A percentile compares a stretch with the other conserved stretches of the same genome.
Conservation (phyloP, 35 echinoderm and acorn worm genomes). For the Eucidaris tribuloides region DNA sequence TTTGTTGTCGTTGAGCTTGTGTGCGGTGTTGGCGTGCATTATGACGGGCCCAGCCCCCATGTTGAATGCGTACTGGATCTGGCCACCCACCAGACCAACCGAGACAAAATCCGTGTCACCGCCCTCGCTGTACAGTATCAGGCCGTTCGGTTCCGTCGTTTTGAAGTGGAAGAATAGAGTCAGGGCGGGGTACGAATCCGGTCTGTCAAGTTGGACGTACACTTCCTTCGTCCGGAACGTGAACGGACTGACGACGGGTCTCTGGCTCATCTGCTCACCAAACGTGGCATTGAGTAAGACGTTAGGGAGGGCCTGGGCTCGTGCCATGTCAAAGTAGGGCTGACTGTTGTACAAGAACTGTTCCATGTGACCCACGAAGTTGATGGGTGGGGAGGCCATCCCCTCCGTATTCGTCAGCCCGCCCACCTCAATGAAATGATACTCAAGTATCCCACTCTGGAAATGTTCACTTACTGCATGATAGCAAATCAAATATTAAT, state of each 20-base stretch:
- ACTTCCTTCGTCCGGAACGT: constrained; percentile 83
- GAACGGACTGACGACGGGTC: constrained; percentile 50
- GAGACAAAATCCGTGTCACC: constrained; percentile 67
- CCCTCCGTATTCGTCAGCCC: constrained; percentile 28
- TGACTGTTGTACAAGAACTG: constrained; percentile 91
- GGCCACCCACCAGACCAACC: constrained; percentile 71
- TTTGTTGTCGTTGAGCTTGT: constrained; percentile 76
- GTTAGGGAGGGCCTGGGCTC: not conserved
- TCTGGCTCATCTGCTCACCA: constrained; percentile 54
- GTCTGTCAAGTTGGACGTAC: constrained; percentile 45
- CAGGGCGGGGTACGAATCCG: constrained; percentile 59
- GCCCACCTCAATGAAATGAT: constrained; percentile 80
- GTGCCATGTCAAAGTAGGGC: constrained; percentile 82
- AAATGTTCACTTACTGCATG: constrained; percentile 62
- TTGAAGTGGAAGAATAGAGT: constrained; percentile 92
- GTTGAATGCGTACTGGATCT: constrained; percentile 81
- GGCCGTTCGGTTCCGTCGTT: constrained; percentile 79
- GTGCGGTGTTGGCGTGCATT: constrained; percentile 59
- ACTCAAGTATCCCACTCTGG: constrained; percentile 51
- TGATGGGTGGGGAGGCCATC: not conserved
- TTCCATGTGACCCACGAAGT: constrained; percentile 89
- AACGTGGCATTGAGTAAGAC: constrained; percentile 58
- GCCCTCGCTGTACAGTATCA: constrained; percentile 76
- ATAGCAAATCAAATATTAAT: constrained; percentile 27
- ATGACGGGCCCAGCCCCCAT: constrained; percentile 59